Base-by-base conservation (phyloP, 2,888 invertebrate genomes). In the Bhutanitis thaidina region DNA sequence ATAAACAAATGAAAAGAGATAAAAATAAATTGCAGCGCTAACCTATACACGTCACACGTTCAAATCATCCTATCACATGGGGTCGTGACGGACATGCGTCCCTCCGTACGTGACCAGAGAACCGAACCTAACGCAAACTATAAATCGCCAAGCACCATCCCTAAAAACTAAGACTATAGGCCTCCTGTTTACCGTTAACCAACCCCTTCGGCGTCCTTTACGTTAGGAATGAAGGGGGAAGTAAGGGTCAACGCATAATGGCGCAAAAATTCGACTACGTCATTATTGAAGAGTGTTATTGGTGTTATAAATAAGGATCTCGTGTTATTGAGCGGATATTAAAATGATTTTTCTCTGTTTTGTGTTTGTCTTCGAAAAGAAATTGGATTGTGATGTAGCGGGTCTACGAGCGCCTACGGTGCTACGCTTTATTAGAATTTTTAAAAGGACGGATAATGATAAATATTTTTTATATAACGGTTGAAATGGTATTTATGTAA, bases 231-330 rank as follows among this genome's bases (percentile, higher is more conserved):
- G 12, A 13, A 37, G 9, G 48, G 43, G 43, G 52, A 14, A 40
- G 10, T 45, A 49, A 29, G 48, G 62, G 9, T 55, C 61, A 49
- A 37, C 27, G n/a, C 50, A 49, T 12, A 37, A 54, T 75, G 79
- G 85, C 56, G 61, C 60, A 55, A 59, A 63, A 65, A 66, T 64
- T 61, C 60, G 75, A 65, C 70, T 75, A 69, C 67, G 82, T 87
- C 83, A 85, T 86, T 85, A 85, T 84, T 82, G 79, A 82, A 74
- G 74, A 72, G 67, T 77, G 81, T 83, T 85, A 86, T 86, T 84
- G 80, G 79, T 69, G 72, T 76, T 82, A 85, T 86, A 86, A 86
- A 87, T 83, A 86, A 84, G 71, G 71, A 70, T 74, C 72, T 73
- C 68, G 68, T 78, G 77, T 73, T 81, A 80, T 80, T 80, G 82